Evolutionary conservation across 2,888 invertebrate species (phyloP), one percentile per base, ranked within the genome.

Genomic region (Polia nebulosa): DNA sequence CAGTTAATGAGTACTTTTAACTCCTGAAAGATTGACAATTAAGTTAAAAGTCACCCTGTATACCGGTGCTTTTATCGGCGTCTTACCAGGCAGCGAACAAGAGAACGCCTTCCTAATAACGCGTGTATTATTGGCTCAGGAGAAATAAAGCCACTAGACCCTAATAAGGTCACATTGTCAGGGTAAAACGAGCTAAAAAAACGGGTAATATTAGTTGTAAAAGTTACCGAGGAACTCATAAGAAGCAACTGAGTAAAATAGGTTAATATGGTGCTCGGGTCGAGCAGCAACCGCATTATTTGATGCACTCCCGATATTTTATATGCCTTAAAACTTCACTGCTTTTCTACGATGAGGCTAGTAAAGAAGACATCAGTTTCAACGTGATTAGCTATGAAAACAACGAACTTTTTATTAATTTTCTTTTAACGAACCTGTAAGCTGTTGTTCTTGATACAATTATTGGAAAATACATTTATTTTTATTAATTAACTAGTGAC

Each of bases 291-390:
- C 61, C 62, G 62, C 59, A 67, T 80, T 74, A 82, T 76, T 78
- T 60, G 47, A 63, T 78, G 69, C 68, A 57, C 68, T 63, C 55
- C 20, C 51, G 68, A 73, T 78, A 78, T 68, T 72, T 75, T 74
- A 58, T 55, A 66, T 49, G 59, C 44, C 55, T 39, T 34, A 17
- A 73, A 76, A 73, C 44, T 78, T 68, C 39, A 44, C 44, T 32
- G 57, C 47, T 62, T 58, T 62, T 60, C 36, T 32, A 52, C 1
- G n/a, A 57, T 22, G 20, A 39, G 45, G 25, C 25, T 29, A 45
- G 51, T 67, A 22, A 60, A 57, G 11, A 6, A n/a, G 8, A 41
- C n/a, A 61, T 53, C 8, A 32, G 22, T 52, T 71, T 71, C 9
- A 20, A 70, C 22, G 29, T 58, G 56, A 55, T 61, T 25, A 36